These are phyloP conservation scores for Cheilosia pagana DNA, from an alignment of 2,888 invertebrate species.

Conservation along the genomic window DNA sequence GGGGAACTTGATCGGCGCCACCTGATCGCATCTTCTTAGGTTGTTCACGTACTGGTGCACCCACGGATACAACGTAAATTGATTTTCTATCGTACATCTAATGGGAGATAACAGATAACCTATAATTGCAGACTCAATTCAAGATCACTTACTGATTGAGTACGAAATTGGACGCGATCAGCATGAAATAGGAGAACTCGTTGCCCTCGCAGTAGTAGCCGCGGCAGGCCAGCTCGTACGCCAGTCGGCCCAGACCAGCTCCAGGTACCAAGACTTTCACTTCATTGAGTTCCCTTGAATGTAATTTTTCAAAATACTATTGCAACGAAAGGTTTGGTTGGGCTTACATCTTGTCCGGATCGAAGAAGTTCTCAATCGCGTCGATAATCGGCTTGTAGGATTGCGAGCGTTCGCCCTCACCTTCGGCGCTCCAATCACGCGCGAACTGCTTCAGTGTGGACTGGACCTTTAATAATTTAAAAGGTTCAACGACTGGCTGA, in stretches of 20 bases:
- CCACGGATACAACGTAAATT: constrained; percentile 95
- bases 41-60: constrained; percentile 97
- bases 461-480: constrained; percentile 88
- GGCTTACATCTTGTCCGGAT: constrained; percentile 86
- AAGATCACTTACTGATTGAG: constrained; percentile 88
- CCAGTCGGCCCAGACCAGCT: constrained; percentile 96
- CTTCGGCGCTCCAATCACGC: constrained; percentile 97
- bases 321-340: not conserved
- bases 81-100: constrained; percentile 86
- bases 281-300: constrained; percentile 79
- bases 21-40: constrained; percentile 91
- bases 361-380: constrained; percentile 90
- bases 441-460: constrained; percentile 97
- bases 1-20: constrained; percentile 91
- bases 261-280: constrained; percentile 96
- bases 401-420: constrained; percentile 91
- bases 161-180: constrained; percentile 97
- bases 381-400: constrained; percentile 96
- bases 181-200: constrained; percentile 98
- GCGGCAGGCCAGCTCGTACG: constrained; percentile 95
- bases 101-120: not conserved
- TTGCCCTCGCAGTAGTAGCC: constrained; percentile 98
- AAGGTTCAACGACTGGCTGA: constrained; percentile 81
- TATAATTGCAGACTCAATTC: not conserved
- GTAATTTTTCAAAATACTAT: not conserved